Conservation (phyloP, 2,797 vertebrate species). For the Labeo calbasu region DNA sequence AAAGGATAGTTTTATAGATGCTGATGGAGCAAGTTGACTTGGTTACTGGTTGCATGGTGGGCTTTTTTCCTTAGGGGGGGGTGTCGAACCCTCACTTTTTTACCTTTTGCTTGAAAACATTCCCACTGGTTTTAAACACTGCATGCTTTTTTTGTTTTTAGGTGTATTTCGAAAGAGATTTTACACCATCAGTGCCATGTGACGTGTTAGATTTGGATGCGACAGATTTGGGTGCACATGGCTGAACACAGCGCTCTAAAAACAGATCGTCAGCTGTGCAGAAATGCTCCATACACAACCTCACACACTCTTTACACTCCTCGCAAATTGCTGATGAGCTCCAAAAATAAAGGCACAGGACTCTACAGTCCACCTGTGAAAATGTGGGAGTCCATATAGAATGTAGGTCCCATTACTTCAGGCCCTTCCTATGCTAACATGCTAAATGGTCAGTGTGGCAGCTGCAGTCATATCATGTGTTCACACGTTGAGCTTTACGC, state of each 20-base stretch:
- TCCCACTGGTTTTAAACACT: background rate
- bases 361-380: conserved; percentile 53
- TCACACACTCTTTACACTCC: conserved; percentile 38
- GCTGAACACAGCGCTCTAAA: conserved; percentile 72
- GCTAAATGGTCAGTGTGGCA: conserved; percentile 31
- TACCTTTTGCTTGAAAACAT: background rate
- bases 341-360: conserved; percentile 52
- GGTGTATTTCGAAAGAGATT: conserved; percentile 34
- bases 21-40: conserved; percentile 61
- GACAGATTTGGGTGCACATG: conserved; percentile 67
- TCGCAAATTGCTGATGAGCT: conserved; percentile 40
- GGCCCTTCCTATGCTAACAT: conserved; percentile 30
- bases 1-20: conserved; percentile 62
- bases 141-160: background rate
- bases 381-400: conserved; percentile 42
- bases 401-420: conserved; percentile 31
- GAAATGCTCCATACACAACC: conserved; percentile 28
- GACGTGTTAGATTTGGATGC: conserved; percentile 61
- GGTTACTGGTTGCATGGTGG: conserved; percentile 53
- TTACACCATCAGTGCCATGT: background rate
- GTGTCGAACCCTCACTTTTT: background rate
- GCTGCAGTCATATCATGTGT: conserved; percentile 14
- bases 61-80: conserved; percentile 35
- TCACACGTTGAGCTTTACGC: background rate
- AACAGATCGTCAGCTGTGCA: conserved; percentile 78